phyloP scores from a whole-genome alignment of 2,888 invertebrate genomes.

The Pachymerium ferrugineum region DNA sequence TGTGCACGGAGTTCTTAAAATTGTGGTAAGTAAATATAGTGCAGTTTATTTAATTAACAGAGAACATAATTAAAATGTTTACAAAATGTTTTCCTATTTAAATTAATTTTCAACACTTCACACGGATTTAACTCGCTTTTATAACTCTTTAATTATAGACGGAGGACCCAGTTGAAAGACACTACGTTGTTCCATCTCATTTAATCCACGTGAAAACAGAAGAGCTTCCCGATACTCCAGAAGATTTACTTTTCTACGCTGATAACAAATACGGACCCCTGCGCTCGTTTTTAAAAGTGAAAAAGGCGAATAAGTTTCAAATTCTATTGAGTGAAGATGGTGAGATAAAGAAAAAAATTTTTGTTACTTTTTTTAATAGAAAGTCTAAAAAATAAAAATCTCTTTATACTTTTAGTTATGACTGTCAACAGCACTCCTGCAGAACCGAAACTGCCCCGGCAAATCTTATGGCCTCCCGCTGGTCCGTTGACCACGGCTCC shows the following conservation, averaged over 20 bases:
- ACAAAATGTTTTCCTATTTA: neutral
- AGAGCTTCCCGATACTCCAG: slow-evolving; percentile 41
- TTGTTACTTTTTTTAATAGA: neutral
- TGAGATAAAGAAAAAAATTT: neutral
- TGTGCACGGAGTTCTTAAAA: slow-evolving; percentile 44
- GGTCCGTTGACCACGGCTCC: neutral
- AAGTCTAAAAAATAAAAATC: neutral
- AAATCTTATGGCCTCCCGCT: slow-evolving; percentile 27
- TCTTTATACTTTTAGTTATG: neutral
- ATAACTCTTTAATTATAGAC: slow-evolving; percentile 36
- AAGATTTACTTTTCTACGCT: slow-evolving; percentile 41
- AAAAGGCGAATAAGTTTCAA: slow-evolving; percentile 42
- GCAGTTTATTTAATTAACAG: neutral
- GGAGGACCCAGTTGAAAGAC: slow-evolving; percentile 39
- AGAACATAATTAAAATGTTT: neutral
- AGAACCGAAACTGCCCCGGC: slow-evolving; percentile 29
- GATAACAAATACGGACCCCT: slow-evolving; percentile 43
- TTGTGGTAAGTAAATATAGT: slow-evolving; percentile 44
- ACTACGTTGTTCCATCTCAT: slow-evolving; percentile 35
- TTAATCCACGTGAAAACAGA: slow-evolving; percentile 43
- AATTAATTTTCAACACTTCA: neutral
- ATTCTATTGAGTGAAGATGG: slow-evolving; percentile 40
- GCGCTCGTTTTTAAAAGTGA: slow-evolving; percentile 43
- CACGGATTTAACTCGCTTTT: neutral
- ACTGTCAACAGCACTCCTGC: slow-evolving; percentile 23